phyloP scores from a whole-genome alignment of 2,113 vertebrate species.

The Corythaeola cristata region DNA sequence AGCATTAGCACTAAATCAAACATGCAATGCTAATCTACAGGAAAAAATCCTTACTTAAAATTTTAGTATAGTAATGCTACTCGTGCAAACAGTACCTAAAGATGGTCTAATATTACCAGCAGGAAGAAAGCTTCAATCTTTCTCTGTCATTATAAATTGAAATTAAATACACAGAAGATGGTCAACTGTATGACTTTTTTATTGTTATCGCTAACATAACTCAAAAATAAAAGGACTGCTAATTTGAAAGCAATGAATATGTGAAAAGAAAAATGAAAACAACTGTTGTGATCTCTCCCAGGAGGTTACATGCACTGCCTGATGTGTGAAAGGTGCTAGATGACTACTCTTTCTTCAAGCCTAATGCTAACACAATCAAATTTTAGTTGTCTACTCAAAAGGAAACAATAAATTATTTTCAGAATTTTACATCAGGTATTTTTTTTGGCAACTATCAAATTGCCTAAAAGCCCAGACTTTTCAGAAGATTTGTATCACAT shows the following conservation, averaged over 20 bases:
- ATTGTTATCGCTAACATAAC: neutral
- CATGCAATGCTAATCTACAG: constrained; percentile 9
- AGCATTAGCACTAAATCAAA: constrained; percentile 36
- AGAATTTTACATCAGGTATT: neutral
- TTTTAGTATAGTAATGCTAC: neutral
- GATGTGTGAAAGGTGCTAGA: neutral
- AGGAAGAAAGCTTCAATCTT: neutral
- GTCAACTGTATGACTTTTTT: neutral
- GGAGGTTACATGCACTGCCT: neutral
- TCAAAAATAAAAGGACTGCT: neutral
- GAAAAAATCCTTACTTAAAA: neutral
- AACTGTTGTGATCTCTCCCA: neutral
- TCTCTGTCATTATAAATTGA: neutral
- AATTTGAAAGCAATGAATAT: neutral
- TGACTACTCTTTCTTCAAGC: neutral
- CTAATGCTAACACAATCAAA: neutral
- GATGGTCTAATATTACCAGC: neutral
- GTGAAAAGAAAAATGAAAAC: neutral
- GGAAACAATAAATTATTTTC: neutral
- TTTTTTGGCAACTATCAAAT: neutral
- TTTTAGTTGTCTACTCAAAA: neutral
- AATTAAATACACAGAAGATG: neutral
- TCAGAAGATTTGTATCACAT: neutral
- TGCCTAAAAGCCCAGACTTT: neutral
- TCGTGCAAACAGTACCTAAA: neutral